Evolutionary conservation across 2,113 vertebrate genomes (phyloP).

Genomic region (Empidonax alnorum): DNA sequence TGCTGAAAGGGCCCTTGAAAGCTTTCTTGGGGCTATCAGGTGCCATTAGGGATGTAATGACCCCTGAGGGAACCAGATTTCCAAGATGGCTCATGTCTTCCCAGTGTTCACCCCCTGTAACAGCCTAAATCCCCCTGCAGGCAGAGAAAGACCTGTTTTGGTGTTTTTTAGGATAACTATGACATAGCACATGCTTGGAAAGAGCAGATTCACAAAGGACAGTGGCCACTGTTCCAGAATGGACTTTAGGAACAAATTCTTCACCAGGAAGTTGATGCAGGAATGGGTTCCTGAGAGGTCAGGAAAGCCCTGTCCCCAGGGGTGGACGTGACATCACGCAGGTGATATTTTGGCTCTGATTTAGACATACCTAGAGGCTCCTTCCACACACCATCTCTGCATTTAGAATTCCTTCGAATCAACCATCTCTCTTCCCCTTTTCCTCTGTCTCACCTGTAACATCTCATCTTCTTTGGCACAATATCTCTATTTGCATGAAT

Average conservation of each 20-base stretch:
- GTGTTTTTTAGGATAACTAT: not conserved
- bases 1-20: slow-evolving; percentile 56
- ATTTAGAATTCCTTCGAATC: not conserved
- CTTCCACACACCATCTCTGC: not conserved
- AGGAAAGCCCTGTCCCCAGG: not conserved
- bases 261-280: not conserved
- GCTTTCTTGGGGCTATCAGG: slow-evolving; percentile 37
- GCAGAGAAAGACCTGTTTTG: not conserved
- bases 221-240: not conserved
- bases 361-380: accelerated
- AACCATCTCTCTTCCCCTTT: not conserved
- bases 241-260: not conserved
- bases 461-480: not conserved
- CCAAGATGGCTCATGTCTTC: not conserved
- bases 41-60: not conserved
- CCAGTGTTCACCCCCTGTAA: not conserved
- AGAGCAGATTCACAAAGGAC: not conserved
- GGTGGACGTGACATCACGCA: accelerated
- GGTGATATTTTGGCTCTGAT: not conserved
- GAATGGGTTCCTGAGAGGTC: not conserved
- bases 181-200: accelerated
- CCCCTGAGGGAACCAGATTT: not conserved
- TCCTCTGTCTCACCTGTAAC: not conserved
- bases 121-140: accelerated
- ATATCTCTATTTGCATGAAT: not conserved